Percentiles rank a stretch among this genome's conserved stretches.
These are phyloP conservation scores for Monopis laevigella DNA, from an alignment of 2,888 invertebrate species.

Conservation along the genomic window DNA sequence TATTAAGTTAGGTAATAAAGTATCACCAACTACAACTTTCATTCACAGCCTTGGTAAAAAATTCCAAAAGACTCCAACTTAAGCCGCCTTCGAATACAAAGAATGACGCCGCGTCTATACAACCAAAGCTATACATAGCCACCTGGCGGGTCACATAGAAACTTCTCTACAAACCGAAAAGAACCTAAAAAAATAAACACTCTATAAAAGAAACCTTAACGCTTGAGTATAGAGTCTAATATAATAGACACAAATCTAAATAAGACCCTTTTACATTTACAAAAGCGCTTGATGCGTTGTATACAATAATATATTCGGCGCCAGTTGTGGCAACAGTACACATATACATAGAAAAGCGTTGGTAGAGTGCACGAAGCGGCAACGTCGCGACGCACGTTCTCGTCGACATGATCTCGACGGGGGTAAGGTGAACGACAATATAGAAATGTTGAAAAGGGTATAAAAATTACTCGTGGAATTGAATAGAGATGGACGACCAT, in stretches of 20 bases:
- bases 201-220: slow-evolving; percentile 45
- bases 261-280: background rate
- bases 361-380: slow-evolving; percentile 40
- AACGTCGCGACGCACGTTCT: slow-evolving; percentile 42
- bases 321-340: slow-evolving; percentile 61
- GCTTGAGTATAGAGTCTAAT: slow-evolving; percentile 18
- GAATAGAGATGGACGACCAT: too few relatives aligned
- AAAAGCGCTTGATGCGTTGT: slow-evolving; percentile 30
- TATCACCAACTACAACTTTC: background rate
- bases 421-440: too few relatives aligned
- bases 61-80: slow-evolving; percentile 2
- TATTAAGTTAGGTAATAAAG: background rate
- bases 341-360: slow-evolving; percentile 56
- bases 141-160: slow-evolving; percentile 63
- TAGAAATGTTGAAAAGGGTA: too few relatives aligned
- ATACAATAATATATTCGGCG: slow-evolving; percentile 67
- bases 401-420: too few relatives aligned
- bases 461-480: too few relatives aligned
- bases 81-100: slow-evolving; percentile 3
- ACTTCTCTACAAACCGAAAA: too few relatives aligned
- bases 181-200: background rate
- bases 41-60: background rate
- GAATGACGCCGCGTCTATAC: background rate
- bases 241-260: background rate
- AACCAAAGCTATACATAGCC: slow-evolving; percentile 60